These are phyloP conservation scores for Psephotus haematonotus DNA, from an alignment of 2,113 vertebrate genomes.

Conservation along the genomic window DNA sequence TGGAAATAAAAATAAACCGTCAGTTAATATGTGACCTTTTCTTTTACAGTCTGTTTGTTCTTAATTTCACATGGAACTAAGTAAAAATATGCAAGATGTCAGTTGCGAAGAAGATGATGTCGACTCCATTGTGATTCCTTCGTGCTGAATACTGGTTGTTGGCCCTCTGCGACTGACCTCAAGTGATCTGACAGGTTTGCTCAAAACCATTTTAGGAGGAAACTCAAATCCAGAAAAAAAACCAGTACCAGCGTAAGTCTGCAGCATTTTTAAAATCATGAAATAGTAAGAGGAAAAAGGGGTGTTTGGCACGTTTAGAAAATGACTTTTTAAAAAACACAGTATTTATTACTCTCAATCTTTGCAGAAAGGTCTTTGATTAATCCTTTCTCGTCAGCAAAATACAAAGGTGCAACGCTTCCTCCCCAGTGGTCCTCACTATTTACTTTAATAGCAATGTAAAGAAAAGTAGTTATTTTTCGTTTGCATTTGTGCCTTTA, in stretches of 20 bases:
- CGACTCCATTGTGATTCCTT: neutral
- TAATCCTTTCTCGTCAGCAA: neutral
- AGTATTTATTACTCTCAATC: neutral
- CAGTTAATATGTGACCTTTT: neutral
- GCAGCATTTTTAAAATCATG: neutral
- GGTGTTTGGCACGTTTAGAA: neutral
- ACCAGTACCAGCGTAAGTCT: neutral
- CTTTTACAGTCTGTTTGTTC: neutral
- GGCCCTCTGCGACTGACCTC: neutral
- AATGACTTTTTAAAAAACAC: neutral
- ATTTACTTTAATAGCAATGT: neutral
- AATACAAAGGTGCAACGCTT: neutral
- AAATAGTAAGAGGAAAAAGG: neutral
- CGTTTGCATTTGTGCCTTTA: neutral
- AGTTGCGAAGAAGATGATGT: neutral
- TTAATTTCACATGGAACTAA: neutral
- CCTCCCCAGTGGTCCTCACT: neutral
- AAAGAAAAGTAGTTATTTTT: neutral
- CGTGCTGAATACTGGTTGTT: neutral
- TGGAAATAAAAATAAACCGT: neutral
- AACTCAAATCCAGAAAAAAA: neutral
- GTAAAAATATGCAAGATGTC: neutral
- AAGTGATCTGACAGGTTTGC: neutral
- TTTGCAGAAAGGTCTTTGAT: neutral
- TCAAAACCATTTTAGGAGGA: neutral